phyloP scores from a whole-genome alignment of 1,140 invertebrate genomes.

The Nautilus pompilius region DNA sequence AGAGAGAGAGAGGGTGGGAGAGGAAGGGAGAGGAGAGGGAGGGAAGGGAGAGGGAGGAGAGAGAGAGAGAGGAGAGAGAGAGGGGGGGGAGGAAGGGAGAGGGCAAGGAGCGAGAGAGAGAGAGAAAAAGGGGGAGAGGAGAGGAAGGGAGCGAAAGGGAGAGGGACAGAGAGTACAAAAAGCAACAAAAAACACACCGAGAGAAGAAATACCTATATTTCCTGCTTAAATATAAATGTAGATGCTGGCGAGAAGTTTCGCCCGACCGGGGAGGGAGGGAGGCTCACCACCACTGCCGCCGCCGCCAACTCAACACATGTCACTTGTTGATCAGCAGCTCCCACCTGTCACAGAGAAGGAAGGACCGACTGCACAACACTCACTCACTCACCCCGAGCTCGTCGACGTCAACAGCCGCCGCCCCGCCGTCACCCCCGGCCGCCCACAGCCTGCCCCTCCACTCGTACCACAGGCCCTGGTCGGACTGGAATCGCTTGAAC shows the following conservation, averaged over 20 bases:
- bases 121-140: background rate
- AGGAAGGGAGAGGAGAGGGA: background rate
- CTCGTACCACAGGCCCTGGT: constrained; percentile 38
- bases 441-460: constrained; percentile 33
- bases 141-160: background rate
- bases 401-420: constrained; percentile 4
- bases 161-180: background rate
- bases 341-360: too few species aligned
- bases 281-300: too few species aligned
- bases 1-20: constrained; percentile 5
- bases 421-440: constrained; percentile 15
- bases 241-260: too few species aligned
- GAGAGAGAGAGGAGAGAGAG: background rate
- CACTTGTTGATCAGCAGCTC: too few species aligned
- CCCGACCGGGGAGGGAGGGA: too few species aligned
- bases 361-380: too few species aligned
- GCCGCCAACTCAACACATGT: too few species aligned
- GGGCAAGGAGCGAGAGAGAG: background rate
- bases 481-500: constrained; percentile 36
- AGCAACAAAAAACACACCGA: too few species aligned
- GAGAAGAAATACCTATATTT: too few species aligned
- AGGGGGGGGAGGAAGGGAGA: background rate
- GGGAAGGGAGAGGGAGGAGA: background rate
- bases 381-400: constrained; percentile 17
- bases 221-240: too few species aligned